phyloP scores from a whole-genome alignment of 2,888 invertebrate genomes.

The Lithophane socia region DNA sequence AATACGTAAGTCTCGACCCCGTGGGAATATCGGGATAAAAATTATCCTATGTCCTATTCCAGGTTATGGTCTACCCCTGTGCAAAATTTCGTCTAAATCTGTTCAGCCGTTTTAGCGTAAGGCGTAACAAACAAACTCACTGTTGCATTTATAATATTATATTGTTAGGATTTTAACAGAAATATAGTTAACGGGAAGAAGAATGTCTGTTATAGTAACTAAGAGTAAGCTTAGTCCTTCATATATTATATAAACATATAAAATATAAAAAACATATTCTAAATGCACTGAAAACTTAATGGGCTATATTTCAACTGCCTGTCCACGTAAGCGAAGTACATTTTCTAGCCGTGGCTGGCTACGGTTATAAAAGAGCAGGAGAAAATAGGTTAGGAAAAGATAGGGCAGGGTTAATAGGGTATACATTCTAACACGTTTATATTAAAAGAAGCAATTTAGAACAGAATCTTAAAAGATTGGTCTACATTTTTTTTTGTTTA shows the following conservation, averaged over 20 bases:
- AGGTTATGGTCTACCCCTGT: too few species aligned
- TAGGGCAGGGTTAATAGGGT: not conserved
- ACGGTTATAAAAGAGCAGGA: conserved; percentile 13
- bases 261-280: conserved; percentile 22
- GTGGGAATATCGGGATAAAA: too few species aligned
- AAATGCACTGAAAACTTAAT: conserved; percentile 47
- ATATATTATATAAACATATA: not conserved
- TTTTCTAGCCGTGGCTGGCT: conserved; percentile 34
- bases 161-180: not conserved
- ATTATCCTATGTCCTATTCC: too few species aligned
- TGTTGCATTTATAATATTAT: too few species aligned
- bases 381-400: conserved; percentile 16
- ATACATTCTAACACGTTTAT: conserved; percentile 15
- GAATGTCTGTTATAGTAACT: not conserved
- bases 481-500: not conserved
- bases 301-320: conserved; percentile 43
- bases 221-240: not conserved
- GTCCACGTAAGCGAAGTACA: conserved; percentile 42
- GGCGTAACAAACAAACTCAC: too few species aligned
- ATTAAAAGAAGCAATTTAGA: not conserved
- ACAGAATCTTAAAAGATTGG: not conserved
- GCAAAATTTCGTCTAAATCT: too few species aligned
- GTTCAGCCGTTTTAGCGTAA: too few species aligned
- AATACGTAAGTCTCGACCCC: too few species aligned
- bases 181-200: not conserved